Percentiles rank a stretch among this genome's conserved stretches.
Evolutionary conservation across 1,140 invertebrate genomes (phyloP).

Genomic region (Nebria ingens): DNA sequence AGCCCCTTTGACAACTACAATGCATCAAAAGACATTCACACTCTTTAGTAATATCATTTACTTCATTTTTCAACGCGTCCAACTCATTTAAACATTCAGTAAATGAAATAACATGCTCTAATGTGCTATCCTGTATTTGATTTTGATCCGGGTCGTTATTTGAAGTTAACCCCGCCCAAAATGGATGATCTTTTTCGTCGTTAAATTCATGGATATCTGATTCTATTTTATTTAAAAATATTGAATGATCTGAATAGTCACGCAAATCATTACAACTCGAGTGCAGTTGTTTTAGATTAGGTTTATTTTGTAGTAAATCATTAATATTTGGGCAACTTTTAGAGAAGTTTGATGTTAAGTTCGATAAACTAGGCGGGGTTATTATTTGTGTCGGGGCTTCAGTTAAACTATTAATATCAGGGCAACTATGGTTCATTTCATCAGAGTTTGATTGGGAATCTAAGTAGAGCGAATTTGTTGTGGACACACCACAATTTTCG

Average conservation of each 20-base stretch:
- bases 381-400: not conserved
- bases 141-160: too few relatives aligned
- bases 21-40: not conserved
- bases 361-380: not conserved
- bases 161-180: not conserved
- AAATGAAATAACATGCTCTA: not conserved
- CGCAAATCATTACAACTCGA: not conserved
- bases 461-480: not conserved
- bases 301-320: not conserved
- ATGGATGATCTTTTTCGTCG: not conserved
- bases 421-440: not conserved
- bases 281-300: not conserved
- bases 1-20: not conserved
- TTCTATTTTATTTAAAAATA: too few relatives aligned
- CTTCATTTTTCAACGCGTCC: not conserved
- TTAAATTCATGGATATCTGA: not conserved
- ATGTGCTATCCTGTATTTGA: too few relatives aligned
- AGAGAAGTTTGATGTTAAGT: not conserved
- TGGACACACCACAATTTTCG: not conserved
- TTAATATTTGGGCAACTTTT: slow-evolving; percentile 2
- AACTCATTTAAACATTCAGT: not conserved
- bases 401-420: not conserved
- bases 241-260: not conserved
- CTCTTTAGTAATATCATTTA: not conserved
- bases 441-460: not conserved